Evolutionary conservation across 2,888 invertebrate genomes (phyloP), one percentile per base, ranked within the genome.

Genomic region (Sminthurides aquaticus): DNA sequence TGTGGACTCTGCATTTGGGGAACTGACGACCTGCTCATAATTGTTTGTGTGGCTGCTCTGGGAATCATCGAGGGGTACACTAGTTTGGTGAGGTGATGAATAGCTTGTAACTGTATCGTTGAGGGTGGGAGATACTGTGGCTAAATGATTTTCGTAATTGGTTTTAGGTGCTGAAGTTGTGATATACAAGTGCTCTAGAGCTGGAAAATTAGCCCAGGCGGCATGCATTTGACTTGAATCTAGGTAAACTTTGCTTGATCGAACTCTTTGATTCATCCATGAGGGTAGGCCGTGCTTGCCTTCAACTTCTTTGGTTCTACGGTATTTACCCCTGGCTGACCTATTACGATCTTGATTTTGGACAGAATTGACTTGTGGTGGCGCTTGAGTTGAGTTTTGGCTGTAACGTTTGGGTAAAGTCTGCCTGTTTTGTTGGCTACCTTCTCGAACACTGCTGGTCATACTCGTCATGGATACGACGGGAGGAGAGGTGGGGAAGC

Each of bases 201-300:
- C 64, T 1, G 64, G 64, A 60, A 64, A 64, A 56, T 64, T 64
- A 22, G 57, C 55, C 64, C 64, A 64, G 15, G 64, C 54, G 11
- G 48, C 52, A 48, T 59, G 64, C 34, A 64, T 54, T 20, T 56
- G 5, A 5, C 5, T 22, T 8, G 52, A 20, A 20, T 52, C 52
- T 52, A 52, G 22, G 5, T 52, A 11, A 43, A 43, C 18, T 8
- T 18, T 8, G 43, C 18, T 43, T 18, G n/a, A n/a, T n/a, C n/a
- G n/a, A n/a, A n/a, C n/a, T n/a, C n/a, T n/a, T n/a, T 18, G 43
- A 18, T 43, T 43, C 43, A 43, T 43, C 43, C 43, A 43, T 43
- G 43, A 43, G 18, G 43, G 43, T 43, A 43, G 18, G 18, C 43
- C 43, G 18, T 43, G 43, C 18, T 43, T 8, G 11, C 43, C 11